A percentile compares a stretch with the other conserved stretches of the same genome.
These are phyloP conservation scores for Epinotia ramella DNA, from an alignment of 2,888 invertebrate species.

Conservation along the genomic window DNA sequence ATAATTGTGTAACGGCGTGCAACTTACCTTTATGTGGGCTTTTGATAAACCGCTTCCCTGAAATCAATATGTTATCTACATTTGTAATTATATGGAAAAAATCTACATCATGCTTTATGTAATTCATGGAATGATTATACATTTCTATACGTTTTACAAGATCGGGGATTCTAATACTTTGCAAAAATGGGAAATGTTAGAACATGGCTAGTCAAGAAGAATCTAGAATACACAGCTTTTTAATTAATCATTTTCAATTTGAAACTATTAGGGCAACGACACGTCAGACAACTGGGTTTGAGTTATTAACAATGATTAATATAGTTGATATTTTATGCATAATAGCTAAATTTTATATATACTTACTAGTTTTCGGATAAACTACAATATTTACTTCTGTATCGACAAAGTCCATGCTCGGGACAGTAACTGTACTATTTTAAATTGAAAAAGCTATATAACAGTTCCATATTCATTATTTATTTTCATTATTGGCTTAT, in stretches of 20 bases:
- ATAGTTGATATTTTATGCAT: slow-evolving; percentile 3
- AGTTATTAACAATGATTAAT: background rate
- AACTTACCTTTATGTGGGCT: slow-evolving; percentile 78
- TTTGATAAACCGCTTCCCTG: slow-evolving; percentile 80
- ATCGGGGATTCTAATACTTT: slow-evolving; percentile 9
- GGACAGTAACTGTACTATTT: slow-evolving; percentile 74
- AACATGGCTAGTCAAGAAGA: slow-evolving; percentile 14
- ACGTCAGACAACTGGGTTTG: background rate
- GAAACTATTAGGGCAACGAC: background rate
- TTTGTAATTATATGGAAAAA: slow-evolving; percentile 52
- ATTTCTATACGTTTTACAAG: background rate
- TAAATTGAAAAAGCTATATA: slow-evolving; percentile 53
- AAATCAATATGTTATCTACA: slow-evolving; percentile 72
- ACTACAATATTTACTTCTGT: slow-evolving; percentile 70
- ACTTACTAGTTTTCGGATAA: slow-evolving; percentile 52
- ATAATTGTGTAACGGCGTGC: slow-evolving; percentile 65
- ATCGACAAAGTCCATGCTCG: slow-evolving; percentile 81
- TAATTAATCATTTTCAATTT: background rate
- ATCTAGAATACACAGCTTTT: background rate
- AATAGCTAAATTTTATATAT: background rate
- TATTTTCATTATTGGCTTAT: no score
- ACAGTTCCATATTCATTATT: no score
- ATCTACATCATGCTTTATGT: slow-evolving; percentile 33
- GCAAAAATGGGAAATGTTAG: background rate
- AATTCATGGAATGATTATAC: slow-evolving; percentile 19